Conservation (phyloP, 2,797 vertebrate genomes). For the Halcyon smyrnensis region DNA sequence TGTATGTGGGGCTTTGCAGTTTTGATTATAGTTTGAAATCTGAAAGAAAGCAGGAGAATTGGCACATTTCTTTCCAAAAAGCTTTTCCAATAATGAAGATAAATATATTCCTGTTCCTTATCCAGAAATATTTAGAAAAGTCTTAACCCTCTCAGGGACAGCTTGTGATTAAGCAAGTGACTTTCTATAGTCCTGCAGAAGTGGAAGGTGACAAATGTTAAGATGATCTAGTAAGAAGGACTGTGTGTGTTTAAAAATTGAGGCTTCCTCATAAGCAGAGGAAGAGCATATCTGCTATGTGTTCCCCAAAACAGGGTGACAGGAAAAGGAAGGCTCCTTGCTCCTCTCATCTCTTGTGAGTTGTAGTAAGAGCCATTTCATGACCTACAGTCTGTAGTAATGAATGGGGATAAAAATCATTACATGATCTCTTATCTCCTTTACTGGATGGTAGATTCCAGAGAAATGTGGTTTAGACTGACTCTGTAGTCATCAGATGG, state of each 20-base stretch:
- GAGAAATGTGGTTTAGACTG: not conserved
- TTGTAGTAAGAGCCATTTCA: not conserved
- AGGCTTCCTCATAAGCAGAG: not conserved
- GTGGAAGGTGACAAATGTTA: not conserved
- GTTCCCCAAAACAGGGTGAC: not conserved
- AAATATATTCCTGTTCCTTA: not conserved
- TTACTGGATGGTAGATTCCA: not conserved
- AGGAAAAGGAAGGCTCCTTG: no score
- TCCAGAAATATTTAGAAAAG: not conserved
- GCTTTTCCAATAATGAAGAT: not conserved
- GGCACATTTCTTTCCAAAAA: not conserved
- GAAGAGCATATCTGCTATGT: rapidly evolving
- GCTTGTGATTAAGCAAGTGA: not conserved
- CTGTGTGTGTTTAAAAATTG: not conserved
- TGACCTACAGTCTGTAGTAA: not conserved
- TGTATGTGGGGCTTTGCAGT: not conserved
- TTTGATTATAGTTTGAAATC: not conserved
- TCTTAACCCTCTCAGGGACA: rapidly evolving
- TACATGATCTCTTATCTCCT: not conserved
- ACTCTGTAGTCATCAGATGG: not conserved
- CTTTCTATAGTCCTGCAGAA: not conserved
- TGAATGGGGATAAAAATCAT: not conserved
- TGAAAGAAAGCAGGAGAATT: not conserved
- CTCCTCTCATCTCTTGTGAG: not conserved
- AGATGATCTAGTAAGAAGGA: not conserved